Conservation (phyloP, 2,888 invertebrate species). For the Cancer borealis region DNA sequence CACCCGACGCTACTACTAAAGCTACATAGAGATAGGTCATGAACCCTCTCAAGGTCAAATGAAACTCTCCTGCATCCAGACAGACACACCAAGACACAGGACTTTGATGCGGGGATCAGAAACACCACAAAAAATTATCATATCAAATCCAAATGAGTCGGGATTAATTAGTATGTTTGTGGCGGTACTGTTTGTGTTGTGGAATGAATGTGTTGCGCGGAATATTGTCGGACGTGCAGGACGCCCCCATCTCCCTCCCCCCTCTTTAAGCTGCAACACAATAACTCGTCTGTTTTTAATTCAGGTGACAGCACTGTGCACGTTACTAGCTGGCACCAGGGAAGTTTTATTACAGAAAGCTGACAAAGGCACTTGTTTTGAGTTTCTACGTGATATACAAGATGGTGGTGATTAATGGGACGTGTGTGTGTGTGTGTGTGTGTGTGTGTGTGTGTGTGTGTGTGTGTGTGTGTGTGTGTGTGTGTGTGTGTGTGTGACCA, state of each 20-base stretch:
- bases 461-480: background rate
- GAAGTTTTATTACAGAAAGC: background rate
- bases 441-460: background rate
- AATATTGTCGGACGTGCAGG: background rate
- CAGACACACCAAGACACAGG: background rate
- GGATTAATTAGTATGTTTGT: background rate
- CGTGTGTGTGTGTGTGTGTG: background rate
- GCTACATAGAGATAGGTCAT: too few species aligned
- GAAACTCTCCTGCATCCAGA: background rate
- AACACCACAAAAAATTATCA: background rate
- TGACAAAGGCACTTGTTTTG: conserved; percentile 4
- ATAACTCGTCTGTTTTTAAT: background rate
- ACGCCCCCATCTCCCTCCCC: background rate
- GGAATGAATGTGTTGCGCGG: background rate
- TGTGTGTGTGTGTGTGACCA: background rate
- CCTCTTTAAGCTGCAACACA: background rate
- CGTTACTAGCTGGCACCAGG: background rate
- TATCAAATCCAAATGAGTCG: background rate
- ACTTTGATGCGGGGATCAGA: background rate
- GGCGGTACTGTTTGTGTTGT: background rate
- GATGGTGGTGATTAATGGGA: background rate
- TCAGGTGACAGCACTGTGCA: background rate
- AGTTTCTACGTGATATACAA: background rate
- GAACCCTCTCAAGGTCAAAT: too few species aligned
- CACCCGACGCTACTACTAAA: too few species aligned